Base-by-base conservation (phyloP, 2,888 invertebrate genomes). In the Brenthis ino region DNA sequence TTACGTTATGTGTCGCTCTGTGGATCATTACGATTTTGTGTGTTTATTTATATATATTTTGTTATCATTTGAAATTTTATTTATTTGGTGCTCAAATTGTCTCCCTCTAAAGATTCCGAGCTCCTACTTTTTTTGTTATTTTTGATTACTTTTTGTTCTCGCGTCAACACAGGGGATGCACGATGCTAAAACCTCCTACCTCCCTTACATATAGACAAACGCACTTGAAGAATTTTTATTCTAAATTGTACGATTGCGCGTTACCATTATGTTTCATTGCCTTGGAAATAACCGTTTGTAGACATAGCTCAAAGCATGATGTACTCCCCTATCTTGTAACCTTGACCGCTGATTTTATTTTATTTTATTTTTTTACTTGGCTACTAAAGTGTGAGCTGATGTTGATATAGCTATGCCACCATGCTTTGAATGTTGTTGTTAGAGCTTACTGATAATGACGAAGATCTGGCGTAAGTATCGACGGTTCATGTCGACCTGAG, bases 81-180 rank as follows among this genome's bases (percentile, higher is more conserved):
- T 81, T 82, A 77, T 78, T 77, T 80, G 75, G 77, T 78, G 84
- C 80, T 83, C 80, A 85, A 91, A 88, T 90, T 89, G 92, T 89
- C 91, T 91, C 91, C 93, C 93, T 93, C 91, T 86, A 84, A 83
- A 82, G 82, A 86, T 86, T 89, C 91, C 89, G 91, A 85, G 89
- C 88, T 90, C 89, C 85, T 82, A 76, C 74, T 54, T 70, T 70
- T 65, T 71, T 74, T 76, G 81, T 79, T 80, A 81, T 82, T 80
- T 81, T 80, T 83, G 81, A 82, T 81, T 80, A 78, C 75, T 80
- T 80, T 78, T 82, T 80, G 75, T 79, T 85, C 84, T 89, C 91
- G 91, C 91, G 92, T 87, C 89, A 84, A 87, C 84, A 85, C 89
- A 88, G 93, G 93, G 93, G 93, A 93, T 93, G 93, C 93, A 93